Evolutionary conservation across 2,113 vertebrate genomes (phyloP).

Genomic region (Hemiscyllium ocellatum): DNA sequence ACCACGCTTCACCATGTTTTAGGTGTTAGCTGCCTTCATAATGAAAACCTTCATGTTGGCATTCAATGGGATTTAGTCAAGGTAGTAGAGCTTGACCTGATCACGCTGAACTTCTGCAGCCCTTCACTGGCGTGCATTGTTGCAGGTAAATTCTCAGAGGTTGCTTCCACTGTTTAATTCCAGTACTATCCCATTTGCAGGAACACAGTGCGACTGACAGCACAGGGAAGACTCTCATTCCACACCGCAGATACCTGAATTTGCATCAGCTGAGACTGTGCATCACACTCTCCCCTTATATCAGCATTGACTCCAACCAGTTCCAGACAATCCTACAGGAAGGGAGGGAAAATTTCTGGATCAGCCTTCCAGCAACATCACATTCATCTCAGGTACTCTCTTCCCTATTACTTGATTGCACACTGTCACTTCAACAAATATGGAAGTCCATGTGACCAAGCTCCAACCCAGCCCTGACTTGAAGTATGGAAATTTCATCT

Average conservation of each 20-base stretch:
- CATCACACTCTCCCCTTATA: slow-evolving; percentile 72
- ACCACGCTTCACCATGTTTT: not conserved
- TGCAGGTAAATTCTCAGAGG: not conserved
- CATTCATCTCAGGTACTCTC: slow-evolving; percentile 60
- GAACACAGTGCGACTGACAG: slow-evolving; percentile 42
- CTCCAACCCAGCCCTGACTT: not conserved
- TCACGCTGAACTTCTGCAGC: too few species aligned
- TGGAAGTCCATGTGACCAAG: not conserved
- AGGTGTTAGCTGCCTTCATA: not conserved
- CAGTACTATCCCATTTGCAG: slow-evolving; percentile 56
- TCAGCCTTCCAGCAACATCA: slow-evolving; percentile 59
- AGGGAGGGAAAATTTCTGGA: slow-evolving; percentile 61
- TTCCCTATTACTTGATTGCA: not conserved
- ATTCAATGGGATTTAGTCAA: not conserved
- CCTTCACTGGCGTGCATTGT: too few species aligned
- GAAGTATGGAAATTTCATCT: not conserved
- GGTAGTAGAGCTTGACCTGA: not conserved
- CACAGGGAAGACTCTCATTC: slow-evolving; percentile 50
- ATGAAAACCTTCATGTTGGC: not conserved
- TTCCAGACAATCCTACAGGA: slow-evolving; percentile 68
- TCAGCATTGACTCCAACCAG: slow-evolving; percentile 60
- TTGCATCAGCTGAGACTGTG: slow-evolving; percentile 68
- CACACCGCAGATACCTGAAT: slow-evolving; percentile 57
- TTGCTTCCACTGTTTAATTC: slow-evolving; percentile 40
- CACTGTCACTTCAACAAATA: not conserved